Base-by-base conservation (phyloP, 2,113 vertebrate genomes). In the Trochalopteron elliotii region DNA sequence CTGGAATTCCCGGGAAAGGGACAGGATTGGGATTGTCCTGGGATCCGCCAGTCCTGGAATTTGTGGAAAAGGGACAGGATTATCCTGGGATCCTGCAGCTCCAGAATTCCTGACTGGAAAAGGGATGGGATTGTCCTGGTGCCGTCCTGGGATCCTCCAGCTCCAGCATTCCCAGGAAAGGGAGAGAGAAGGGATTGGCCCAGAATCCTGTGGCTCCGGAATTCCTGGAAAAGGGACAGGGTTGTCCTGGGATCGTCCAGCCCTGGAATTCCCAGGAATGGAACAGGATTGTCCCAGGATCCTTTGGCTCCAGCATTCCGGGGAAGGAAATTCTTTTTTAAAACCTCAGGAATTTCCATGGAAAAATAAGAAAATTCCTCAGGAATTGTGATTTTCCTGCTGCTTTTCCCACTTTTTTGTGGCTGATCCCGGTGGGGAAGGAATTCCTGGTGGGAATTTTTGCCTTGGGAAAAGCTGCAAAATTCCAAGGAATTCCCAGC, bases 301-400 rank as follows among this genome's bases (percentile, higher is more conserved):
- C 25, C 33, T 22, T 0, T 8, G 2, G 71, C 55, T 21, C 22
- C 2, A 0, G 35, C 3, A 15, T 50, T 61, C 22, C 59, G 0
- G 23, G 37, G 37, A 39, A 39, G 45, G 45, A 40, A 79, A 53
- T 35, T 4, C 4, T 1, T 28, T 1, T 28, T n/a, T 8, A 33
- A 50, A 13, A 52, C 9, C 1, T 2, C 5, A 1, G 11, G 49
- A 65, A 53, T 53, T 28, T 4, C 2, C 24, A 1, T 19, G 49
- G 31, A 4, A 8, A 3, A 30, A 14, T 4, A 6, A 15, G 12
- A 9, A 10, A 24, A 65, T 31, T 3, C 39, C 25, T 0, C 1
- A 7, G 49, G 31, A 44, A 44, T 53, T 18, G 11, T 1, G 0
- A 2, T 35, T 44, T 28, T 44, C 39, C 60, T 9, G 39, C 61